Evolutionary conservation across 2,888 invertebrate species (phyloP).

Genomic region (Aproaerema taeniolella): DNA sequence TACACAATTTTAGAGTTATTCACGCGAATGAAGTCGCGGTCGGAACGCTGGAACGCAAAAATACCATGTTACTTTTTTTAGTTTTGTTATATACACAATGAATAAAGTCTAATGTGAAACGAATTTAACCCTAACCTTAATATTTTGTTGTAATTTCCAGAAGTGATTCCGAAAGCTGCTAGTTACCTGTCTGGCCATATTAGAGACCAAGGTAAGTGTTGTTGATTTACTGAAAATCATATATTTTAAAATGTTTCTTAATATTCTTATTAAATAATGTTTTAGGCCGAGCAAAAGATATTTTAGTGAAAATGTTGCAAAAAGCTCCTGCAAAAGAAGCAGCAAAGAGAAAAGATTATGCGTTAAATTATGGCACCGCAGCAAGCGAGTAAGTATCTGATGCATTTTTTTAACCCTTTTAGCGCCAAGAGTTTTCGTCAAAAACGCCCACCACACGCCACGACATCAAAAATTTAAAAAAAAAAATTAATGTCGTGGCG

Average conservation of each 20-base stretch:
- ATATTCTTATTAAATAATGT: background rate
- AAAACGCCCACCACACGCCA: too few species aligned
- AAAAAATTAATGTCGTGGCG: too few species aligned
- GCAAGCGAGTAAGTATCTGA: conserved; percentile 48
- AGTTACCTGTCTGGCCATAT: conserved; percentile 49
- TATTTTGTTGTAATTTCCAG: conserved; percentile 39
- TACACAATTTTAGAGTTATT: too few species aligned
- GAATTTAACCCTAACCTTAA: background rate
- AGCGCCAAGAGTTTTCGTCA: too few species aligned
- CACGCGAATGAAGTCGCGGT: too few species aligned
- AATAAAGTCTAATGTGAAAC: too few species aligned
- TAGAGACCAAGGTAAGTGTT: conserved; percentile 52
- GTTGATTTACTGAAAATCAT: too few species aligned
- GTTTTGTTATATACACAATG: too few species aligned
- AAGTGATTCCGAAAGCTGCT: conserved; percentile 29
- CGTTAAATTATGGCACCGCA: conserved; percentile 39
- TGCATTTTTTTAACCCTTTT: too few species aligned
- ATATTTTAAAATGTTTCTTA: conserved; percentile 1
- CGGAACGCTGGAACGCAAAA: too few species aligned
- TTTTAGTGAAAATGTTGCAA: conserved; percentile 45
- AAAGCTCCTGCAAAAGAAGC: conserved; percentile 31
- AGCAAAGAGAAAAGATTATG: conserved; percentile 34
- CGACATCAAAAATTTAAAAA: too few species aligned
- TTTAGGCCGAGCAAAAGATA: conserved; percentile 23
- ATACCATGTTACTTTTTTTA: too few species aligned